phyloP scores from a whole-genome alignment of 2,113 vertebrate species.

The Tretioscincus oriximinensis region DNA sequence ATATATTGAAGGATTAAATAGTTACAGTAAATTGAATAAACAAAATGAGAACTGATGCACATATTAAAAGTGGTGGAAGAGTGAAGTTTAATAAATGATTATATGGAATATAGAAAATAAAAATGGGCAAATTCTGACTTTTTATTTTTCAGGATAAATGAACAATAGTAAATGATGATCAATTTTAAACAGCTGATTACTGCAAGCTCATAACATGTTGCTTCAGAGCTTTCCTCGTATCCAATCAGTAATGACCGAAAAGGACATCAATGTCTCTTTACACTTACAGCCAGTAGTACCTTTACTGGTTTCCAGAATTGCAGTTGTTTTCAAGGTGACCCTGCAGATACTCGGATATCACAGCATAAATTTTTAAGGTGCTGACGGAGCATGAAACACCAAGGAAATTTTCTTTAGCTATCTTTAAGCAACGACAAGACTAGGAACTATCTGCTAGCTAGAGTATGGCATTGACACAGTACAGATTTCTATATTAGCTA shows the following conservation, averaged over 20 bases:
- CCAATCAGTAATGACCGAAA: background rate
- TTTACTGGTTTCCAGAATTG: background rate
- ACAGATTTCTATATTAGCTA: background rate
- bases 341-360: constrained; percentile 37
- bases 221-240: background rate
- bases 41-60: too few species aligned
- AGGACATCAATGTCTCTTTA: background rate
- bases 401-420: constrained; percentile 41
- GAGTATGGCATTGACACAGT: background rate
- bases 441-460: constrained; percentile 1
- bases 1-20: too few species aligned
- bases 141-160: too few species aligned
- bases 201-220: background rate
- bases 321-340: constrained; percentile 35
- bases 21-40: too few species aligned
- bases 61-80: too few species aligned
- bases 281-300: too few species aligned
- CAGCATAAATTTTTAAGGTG: constrained; percentile 55
- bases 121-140: background rate
- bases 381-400: constrained; percentile 40
- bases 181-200: background rate
- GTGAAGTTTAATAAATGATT: too few species aligned
- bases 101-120: too few species aligned
- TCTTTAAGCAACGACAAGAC: constrained; percentile 24
- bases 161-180: background rate